Percentiles rank a stretch among this genome's conserved stretches.
Conservation (phyloP, 2,888 invertebrate species). For the Andrena marginata region DNA sequence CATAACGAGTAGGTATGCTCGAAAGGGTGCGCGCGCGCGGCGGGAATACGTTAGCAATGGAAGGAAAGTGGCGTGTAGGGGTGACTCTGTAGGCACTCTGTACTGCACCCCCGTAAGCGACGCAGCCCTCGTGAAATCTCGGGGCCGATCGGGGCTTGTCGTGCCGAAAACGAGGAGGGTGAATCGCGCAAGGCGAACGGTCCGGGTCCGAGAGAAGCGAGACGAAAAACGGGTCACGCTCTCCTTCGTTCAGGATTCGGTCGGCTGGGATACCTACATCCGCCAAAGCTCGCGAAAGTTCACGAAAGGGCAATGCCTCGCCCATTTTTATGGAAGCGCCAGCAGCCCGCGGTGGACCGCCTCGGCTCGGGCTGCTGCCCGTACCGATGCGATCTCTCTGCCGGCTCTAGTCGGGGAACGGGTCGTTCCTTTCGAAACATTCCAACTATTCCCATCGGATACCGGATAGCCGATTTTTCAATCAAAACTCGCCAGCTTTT, state of each 20-base stretch:
- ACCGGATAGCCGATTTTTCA: too few species aligned
- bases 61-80: slow-evolving; percentile 20
- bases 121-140: slow-evolving; percentile 70
- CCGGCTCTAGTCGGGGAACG: too few species aligned
- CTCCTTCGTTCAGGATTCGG: slow-evolving; percentile 78
- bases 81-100: slow-evolving; percentile 25
- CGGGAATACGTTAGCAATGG: slow-evolving; percentile 20
- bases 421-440: too few species aligned
- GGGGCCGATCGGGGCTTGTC: slow-evolving; percentile 68
- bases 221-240: slow-evolving; percentile 81
- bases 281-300: slow-evolving; percentile 80
- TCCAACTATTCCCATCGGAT: too few species aligned
- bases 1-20: not conserved
- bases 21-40: not conserved
- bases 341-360: slow-evolving; percentile 5
- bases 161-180: slow-evolving; percentile 61
- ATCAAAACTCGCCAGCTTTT: too few species aligned
- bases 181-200: slow-evolving; percentile 51
- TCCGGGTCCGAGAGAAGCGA: slow-evolving; percentile 65
- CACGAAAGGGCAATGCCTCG: slow-evolving; percentile 81
- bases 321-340: slow-evolving; percentile 77
- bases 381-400: too few species aligned
- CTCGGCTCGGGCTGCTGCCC: not conserved
- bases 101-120: slow-evolving; percentile 46
- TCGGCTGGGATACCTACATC: slow-evolving; percentile 77